Evolutionary conservation across 2,113 vertebrate genomes (phyloP), one percentile per base, ranked within the genome.

Genomic region (Balaenoptera acutorostrata): DNA sequence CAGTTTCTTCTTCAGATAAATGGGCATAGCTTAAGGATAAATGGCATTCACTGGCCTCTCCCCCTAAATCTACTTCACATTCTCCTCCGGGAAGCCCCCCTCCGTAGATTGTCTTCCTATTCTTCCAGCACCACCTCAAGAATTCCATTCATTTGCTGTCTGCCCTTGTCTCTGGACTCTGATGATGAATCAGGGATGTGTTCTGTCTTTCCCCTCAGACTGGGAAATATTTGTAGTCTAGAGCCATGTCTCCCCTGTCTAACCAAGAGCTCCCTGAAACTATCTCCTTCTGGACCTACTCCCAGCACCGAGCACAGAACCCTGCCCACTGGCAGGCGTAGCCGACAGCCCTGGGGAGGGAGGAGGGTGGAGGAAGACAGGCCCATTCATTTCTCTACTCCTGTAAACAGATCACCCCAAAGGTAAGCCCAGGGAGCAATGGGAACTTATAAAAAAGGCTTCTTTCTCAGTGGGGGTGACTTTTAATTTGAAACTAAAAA

Each of bases 141-240:
- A 41, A 78, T 91, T 49, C 86, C 41, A 36, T 68, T 66, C 68
- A 13, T 66, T 20, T 31, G 68, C 52, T 80, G 29, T 86, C 89
- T 71, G 77, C 23, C 71, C 78, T 39, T 57, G 72, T 75, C 77
- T 87, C 96, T 88, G 74, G 77, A 55, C 89, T 96, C 91, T 33
- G 71, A 27, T 14, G 46, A 68, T 13, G 66, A 96, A 41, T 66
- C 77, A 95, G 86, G 46, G 49, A 55, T 33, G 71, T 31, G 6
- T 36, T 59, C 69, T 69, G 33, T 84, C 90, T 69, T 49, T 68
- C 44, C n/a, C 6, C 39, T 49, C 64, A 75, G 68, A 41, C 93
- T 66, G 88, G 84, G 90, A 80, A 75, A 61, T 66, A 93, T 90
- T 75, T 77, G 88, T 91, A 95, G 88, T 90, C 71, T 74, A 69